Evolutionary conservation across 1,140 invertebrate species (phyloP), one percentile per base, ranked within the genome.

Genomic region (Vanessa tameamea): DNA sequence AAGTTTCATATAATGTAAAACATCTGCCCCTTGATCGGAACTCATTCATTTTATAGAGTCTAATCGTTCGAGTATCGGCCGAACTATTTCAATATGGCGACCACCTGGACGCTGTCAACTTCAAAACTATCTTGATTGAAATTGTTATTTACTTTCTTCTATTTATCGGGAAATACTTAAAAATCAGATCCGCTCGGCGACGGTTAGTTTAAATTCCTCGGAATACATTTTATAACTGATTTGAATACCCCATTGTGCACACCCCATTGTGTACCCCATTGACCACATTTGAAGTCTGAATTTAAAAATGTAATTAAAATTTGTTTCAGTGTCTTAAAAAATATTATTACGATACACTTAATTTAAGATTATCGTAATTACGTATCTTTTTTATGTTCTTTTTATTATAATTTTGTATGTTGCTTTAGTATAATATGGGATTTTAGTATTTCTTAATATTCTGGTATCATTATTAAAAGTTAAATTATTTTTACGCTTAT

Each of bases 51-150:
- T 61, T 59, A 47, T 48, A 47, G 31, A 7, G 2, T n/a, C 63
- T 55, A 63, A 75, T 75, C 66, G 73, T 75, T 69, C 73, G 69
- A 69, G 67, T 15, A 31, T 47, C 50, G 69, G 37, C 73, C 69
- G 64, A 87, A 87, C 83, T 87, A 87, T 87, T 87, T 81, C 85
- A 87, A 87, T 87, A 87, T 83, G 77, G 47, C 72, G 55, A 59
- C 67, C 66, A 64, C 47, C 43, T 61, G 61, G 16, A 43, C 68
- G 72, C 53, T 26, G 53, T 65, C 63, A 57, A 76, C 70, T 76
- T 75, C 47, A 37, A 15, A 86, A 86, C 77, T 85, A 84, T 83
- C 79, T 75, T 83, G 80, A 87, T 86, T 84, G 77, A 83, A 87
- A 86, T 84, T 80, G 84, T 69, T 72, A 75, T 71, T 66, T 75